phyloP scores from a whole-genome alignment of 35 echinoderm and acorn worm genomes.

The Ophiothrix spiculata region DNA sequence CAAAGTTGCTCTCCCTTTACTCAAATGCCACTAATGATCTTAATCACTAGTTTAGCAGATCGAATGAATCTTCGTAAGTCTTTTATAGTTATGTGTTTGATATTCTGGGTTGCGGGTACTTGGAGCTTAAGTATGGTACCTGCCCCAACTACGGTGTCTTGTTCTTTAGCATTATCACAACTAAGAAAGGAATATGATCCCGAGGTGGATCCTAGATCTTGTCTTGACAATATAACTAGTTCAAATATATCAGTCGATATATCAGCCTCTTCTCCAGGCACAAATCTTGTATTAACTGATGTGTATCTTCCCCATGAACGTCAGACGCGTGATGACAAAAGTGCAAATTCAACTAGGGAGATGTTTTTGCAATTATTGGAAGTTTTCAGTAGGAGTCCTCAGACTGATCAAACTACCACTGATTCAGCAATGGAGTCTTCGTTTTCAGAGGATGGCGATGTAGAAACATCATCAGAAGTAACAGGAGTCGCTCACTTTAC shows the following conservation, averaged over 20 bases:
- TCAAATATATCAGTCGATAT: no score
- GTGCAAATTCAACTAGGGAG: not conserved
- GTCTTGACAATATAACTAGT: conserved; percentile 6
- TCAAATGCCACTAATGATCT: conserved; percentile 25
- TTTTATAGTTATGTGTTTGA: conserved; percentile 20
- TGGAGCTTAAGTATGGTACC: conserved; percentile 16
- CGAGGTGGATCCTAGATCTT: not conserved
- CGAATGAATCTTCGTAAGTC: conserved; percentile 29
- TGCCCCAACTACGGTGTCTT: not conserved
- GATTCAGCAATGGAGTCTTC: not conserved
- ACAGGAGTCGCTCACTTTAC: not conserved
- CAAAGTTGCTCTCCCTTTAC: conserved; percentile 40
- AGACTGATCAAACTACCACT: not conserved
- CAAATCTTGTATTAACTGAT: not conserved
- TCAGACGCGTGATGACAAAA: not conserved
- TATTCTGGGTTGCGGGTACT: conserved; percentile 23
- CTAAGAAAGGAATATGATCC: conserved; percentile 5
- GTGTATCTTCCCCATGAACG: not conserved
- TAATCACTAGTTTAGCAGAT: conserved; percentile 34
- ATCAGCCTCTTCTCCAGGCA: not conserved
- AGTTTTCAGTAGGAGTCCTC: not conserved
- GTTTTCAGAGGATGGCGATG: not conserved
- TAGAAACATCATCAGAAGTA: not conserved
- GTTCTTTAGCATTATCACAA: not conserved
- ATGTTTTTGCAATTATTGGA: not conserved